phyloP scores from a whole-genome alignment of 1,140 invertebrate genomes.

The Zaprionus kolodkinae region DNA sequence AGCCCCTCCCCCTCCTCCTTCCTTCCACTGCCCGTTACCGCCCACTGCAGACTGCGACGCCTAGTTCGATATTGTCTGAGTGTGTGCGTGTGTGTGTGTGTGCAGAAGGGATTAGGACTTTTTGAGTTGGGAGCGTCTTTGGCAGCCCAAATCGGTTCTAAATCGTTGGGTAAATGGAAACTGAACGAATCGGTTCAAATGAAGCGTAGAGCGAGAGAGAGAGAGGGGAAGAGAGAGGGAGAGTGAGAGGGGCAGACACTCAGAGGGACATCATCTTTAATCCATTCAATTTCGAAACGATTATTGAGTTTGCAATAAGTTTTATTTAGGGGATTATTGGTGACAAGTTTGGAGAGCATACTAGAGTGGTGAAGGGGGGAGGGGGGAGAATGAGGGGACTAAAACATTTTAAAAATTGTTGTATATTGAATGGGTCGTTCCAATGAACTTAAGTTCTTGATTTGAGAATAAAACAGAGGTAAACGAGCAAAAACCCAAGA shows the following conservation, averaged over 20 bases:
- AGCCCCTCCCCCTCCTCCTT: background rate
- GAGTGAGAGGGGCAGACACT: background rate
- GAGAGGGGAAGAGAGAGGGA: background rate
- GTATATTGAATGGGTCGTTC: background rate
- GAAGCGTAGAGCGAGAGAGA: background rate
- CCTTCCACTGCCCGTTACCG: background rate
- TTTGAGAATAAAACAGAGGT: background rate
- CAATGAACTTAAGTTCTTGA: background rate
- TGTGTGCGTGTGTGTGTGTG: background rate
- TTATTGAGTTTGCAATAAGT: slow-evolving; percentile 1
- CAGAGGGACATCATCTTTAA: slow-evolving; percentile 3
- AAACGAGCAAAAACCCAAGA: too few species aligned
- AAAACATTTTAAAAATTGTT: background rate
- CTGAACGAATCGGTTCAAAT: slow-evolving; percentile 1
- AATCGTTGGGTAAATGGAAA: slow-evolving; percentile 11
- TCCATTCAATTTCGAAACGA: slow-evolving; percentile 7
- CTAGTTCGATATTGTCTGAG: background rate
- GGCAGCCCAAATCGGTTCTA: slow-evolving; percentile 7
- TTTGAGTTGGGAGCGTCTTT: background rate
- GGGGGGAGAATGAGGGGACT: background rate
- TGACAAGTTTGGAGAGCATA: background rate
- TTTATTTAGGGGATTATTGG: slow-evolving; percentile 1
- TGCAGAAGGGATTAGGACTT: slow-evolving; percentile 7
- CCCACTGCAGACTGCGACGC: background rate
- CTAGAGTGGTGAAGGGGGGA: background rate